These are phyloP conservation scores for Echiichthys vipera DNA, from an alignment of 2,797 vertebrate species.

Conservation along the genomic window DNA sequence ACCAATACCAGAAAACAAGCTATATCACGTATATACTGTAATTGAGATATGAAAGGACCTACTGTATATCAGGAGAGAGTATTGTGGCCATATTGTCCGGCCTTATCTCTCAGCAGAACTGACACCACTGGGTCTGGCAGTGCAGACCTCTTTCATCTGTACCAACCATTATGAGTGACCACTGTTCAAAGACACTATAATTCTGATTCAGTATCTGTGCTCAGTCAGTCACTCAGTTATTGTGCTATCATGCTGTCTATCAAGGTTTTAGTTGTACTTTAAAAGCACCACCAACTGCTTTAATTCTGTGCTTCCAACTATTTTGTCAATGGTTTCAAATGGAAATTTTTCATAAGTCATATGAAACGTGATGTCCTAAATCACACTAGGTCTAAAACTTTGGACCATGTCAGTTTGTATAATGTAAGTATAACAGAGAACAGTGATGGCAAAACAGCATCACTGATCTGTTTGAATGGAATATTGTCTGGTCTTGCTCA, in stretches of 20 bases:
- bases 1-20: no score
- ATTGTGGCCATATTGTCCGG: no score
- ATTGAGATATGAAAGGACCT: no score
- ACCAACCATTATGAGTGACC: not conserved
- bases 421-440: no score
- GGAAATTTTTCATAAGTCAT: not conserved
- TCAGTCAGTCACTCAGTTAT: no score
- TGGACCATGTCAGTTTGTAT: not conserved
- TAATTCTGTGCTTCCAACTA: not conserved
- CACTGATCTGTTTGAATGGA: no score
- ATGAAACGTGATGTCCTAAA: not conserved
- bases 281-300: not conserved
- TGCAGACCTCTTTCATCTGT: conserved; percentile 12
- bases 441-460: no score
- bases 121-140: conserved; percentile 25
- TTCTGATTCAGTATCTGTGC: not conserved
- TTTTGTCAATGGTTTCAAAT: conserved; percentile 1
- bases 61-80: no score
- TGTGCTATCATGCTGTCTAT: not conserved
- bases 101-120: conserved; percentile 87
- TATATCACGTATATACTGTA: no score
- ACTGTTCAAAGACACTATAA: not conserved
- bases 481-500: no score
- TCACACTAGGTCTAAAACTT: not conserved
- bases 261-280: not conserved